Base-by-base conservation (phyloP, 1,140 invertebrate genomes). In the Zaprionus inermis region DNA sequence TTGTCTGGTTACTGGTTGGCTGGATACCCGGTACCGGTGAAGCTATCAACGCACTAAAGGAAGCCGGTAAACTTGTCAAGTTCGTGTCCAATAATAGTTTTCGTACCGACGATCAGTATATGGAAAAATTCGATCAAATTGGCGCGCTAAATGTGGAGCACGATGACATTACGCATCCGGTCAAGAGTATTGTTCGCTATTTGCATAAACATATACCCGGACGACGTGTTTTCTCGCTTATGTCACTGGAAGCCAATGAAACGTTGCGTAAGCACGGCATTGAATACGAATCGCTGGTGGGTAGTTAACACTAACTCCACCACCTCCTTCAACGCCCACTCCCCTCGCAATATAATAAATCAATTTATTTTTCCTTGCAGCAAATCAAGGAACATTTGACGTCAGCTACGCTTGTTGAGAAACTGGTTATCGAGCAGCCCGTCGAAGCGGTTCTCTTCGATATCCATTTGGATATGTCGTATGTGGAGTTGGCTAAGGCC, bases 21-120 rank as follows among this genome's bases (percentile, higher is more conserved):
- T 92, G 93, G 11, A 92, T 96, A 9, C 91, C 93, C 7, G 94
- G 94, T 1, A 92, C 94, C 3, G 91, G 94, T 0, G 92, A 94
- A 14, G 93, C 94, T 41, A 91, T 96, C 10, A 92, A 93, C 41
- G 90, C 92, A 30, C 93, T 96, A 3, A 92, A 94, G 64, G 78
- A 93, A 5, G 79, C 94, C 65, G 95, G 95, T 0, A 97, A 97
- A 88, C 94, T 93, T 46, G 92, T 97, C 0, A 94, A 95, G 67
- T 95, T 95, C 68, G 94, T 97, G 3, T 96, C 96, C 0, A 97
- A 97, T 82, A 97, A 97, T 81, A 94, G 92, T 61, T 85, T 93
- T 18, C 65, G 92, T 36, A 90, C 77, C 0, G 72, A 91, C 57
- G 84, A 93, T 18, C 85, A 92, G 14, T 93, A 94, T 60, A 76